Percentiles rank a stretch among this genome's conserved stretches.
Conservation (phyloP, 2,888 invertebrate genomes). For the Drosophila lutescens region DNA sequence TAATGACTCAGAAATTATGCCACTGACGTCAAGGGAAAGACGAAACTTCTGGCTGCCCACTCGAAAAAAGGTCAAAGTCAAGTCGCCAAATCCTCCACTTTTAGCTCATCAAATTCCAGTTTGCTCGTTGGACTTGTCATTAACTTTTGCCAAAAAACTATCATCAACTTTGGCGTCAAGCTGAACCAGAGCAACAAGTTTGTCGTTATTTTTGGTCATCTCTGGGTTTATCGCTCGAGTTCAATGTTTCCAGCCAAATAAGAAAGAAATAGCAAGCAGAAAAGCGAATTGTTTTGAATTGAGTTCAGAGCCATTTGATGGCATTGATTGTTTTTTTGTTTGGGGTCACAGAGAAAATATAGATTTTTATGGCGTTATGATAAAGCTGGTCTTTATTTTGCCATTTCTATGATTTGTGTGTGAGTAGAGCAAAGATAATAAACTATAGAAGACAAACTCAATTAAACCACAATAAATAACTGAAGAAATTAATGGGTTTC, state of each 20-base stretch:
- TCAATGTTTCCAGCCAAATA: slow-evolving; percentile 55
- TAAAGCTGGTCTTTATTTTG: neutral
- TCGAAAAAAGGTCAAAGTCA: slow-evolving; percentile 31
- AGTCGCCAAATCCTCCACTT: neutral
- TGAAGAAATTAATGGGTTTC: neutral
- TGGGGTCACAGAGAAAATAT: slow-evolving; percentile 35
- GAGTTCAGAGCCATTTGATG: slow-evolving; percentile 38
- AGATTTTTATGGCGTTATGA: neutral
- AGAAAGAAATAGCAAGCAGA: neutral
- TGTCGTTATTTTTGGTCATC: slow-evolving; percentile 2
- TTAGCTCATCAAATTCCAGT: slow-evolving; percentile 36
- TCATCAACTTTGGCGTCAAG: slow-evolving; percentile 18
- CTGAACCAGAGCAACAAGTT: slow-evolving; percentile 58
- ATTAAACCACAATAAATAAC: neutral
- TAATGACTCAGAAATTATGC: slow-evolving; percentile 15
- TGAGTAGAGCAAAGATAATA: slow-evolving; percentile 27
- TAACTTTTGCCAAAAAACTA: slow-evolving; percentile 22
- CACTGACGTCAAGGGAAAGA: slow-evolving; percentile 34
- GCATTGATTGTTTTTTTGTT: slow-evolving; percentile 31
- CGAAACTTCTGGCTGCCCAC: slow-evolving; percentile 23
- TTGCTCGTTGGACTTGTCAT: slow-evolving; percentile 9
- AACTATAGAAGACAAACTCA: slow-evolving; percentile 1
- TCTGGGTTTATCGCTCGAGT: slow-evolving; percentile 61
- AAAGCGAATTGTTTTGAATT: slow-evolving; percentile 21
- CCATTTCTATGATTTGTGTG: slow-evolving; percentile 21